Evolutionary conservation across 37 sponge, comb jelly and placozoan species (phyloP).

Genomic region (Chondrilla cf. caribensis): DNA sequence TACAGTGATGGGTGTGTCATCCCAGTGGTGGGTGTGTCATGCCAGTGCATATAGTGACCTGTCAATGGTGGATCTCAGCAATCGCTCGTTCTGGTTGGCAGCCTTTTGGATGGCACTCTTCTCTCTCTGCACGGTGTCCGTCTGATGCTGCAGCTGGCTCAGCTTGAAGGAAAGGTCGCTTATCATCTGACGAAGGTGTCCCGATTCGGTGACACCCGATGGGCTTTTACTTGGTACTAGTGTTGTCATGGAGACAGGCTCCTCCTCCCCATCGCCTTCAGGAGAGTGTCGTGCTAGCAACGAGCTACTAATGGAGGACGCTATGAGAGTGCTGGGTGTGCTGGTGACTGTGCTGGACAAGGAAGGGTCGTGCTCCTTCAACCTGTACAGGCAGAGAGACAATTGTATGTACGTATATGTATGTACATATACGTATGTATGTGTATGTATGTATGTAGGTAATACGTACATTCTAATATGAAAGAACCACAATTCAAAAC

Average conservation of each 20-base stretch:
- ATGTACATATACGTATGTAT: not conserved
- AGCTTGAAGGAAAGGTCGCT: conserved; percentile 7
- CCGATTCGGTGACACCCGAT: not conserved
- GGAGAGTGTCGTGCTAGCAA: not conserved
- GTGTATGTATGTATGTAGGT: no score
- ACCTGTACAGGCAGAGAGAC: not conserved
- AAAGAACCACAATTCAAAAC: no score
- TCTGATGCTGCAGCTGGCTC: conserved; percentile 24
- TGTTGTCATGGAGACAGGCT: not conserved
- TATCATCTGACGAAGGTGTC: not conserved
- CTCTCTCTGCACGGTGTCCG: conserved; percentile 23
- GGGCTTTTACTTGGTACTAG: conserved; percentile 22
- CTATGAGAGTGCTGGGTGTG: not conserved
- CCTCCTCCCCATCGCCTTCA: not conserved
- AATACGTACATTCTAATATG: no score
- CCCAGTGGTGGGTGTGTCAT: no score
- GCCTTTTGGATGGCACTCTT: conserved; percentile 11
- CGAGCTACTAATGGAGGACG: not conserved
- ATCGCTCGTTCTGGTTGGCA: not conserved
- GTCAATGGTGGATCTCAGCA: conserved; percentile 4
- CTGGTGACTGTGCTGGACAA: no score
- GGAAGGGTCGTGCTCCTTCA: not conserved
- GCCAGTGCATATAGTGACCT: no score
- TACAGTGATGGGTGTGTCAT: no score
- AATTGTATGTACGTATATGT: not conserved